These are phyloP conservation scores for Hydriomena furcata DNA, from an alignment of 2,888 invertebrate genomes.

Conservation along the genomic window DNA sequence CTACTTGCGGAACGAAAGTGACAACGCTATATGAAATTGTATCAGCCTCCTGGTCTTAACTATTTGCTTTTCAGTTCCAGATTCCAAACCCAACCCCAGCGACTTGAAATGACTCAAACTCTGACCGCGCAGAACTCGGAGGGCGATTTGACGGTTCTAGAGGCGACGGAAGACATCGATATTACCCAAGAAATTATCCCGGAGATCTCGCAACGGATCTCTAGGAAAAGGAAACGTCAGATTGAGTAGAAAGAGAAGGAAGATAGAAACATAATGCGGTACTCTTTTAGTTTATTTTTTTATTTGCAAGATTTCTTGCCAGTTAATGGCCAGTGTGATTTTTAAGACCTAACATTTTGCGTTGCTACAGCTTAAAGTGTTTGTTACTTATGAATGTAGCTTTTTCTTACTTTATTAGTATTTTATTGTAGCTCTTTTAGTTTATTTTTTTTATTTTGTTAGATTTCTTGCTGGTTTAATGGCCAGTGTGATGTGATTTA, in stretches of 20 bases:
- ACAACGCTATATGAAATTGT: no score
- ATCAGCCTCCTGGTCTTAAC: no score
- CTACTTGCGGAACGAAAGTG: no score
- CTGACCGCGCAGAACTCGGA: conserved; percentile 32
- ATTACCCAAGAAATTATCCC: conserved; percentile 51
- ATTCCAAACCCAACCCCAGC: conserved; percentile 48
- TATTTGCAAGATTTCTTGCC: no score
- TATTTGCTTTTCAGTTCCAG: conserved; percentile 51
- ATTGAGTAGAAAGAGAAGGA: conserved; percentile 37
- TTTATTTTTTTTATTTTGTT: conserved; percentile 4
- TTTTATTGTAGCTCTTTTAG: conserved; percentile 1
- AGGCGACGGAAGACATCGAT: conserved; percentile 42
- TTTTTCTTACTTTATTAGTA: background rate
- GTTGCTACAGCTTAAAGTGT: conserved; percentile 3
- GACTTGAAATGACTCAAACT: conserved; percentile 37
- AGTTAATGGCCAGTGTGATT: no score
- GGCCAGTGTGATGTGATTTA: background rate
- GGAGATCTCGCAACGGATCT: conserved; percentile 57
- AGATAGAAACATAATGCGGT: conserved; percentile 29
- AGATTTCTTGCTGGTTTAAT: no score
- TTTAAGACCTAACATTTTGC: conserved; percentile 8
- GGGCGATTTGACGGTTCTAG: conserved; percentile 20
- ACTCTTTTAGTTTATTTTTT: conserved; percentile 14
- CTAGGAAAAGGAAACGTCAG: conserved; percentile 59
- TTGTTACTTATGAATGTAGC: background rate